Percentiles rank a stretch among this genome's conserved stretches.
phyloP scores from a whole-genome alignment of 2,113 vertebrate species.

The Mustela lutreola region DNA sequence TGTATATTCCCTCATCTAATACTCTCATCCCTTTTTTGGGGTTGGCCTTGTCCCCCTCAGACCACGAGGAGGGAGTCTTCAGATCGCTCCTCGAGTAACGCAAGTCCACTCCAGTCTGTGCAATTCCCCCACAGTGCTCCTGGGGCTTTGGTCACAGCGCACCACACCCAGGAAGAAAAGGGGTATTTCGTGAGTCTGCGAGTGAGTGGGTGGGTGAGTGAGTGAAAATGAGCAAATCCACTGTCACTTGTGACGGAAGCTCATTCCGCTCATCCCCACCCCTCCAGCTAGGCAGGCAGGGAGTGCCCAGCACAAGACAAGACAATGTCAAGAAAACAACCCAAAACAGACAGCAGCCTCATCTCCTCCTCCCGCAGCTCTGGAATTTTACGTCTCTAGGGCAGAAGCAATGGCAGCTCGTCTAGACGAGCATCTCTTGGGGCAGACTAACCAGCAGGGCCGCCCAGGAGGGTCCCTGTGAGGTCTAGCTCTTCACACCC shows the following conservation, averaged over 20 bases:
- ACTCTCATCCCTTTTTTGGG: background rate
- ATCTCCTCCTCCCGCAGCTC: accelerated
- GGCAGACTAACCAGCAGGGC: background rate
- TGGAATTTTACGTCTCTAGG: background rate
- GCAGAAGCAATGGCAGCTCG: background rate
- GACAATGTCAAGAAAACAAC: background rate
- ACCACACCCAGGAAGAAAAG: background rate
- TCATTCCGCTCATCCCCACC: background rate
- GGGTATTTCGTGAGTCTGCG: background rate
- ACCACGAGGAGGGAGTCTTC: background rate
- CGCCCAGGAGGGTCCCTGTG: background rate
- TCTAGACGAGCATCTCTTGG: accelerated
- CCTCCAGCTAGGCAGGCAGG: background rate
- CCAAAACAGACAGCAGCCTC: background rate
- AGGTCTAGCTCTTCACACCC: accelerated
- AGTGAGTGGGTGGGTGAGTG: background rate
- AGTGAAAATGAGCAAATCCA: background rate
- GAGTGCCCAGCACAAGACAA: background rate
- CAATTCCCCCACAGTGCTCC: background rate
- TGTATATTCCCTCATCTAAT: background rate
- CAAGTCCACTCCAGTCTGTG: background rate
- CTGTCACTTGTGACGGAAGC: background rate
- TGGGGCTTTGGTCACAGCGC: background rate
- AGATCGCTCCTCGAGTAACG: background rate
- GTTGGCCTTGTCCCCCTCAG: background rate